Evolutionary conservation across 2,888 invertebrate genomes (phyloP), one percentile per base, ranked within the genome.

Genomic region (Panzeria rudis): DNA sequence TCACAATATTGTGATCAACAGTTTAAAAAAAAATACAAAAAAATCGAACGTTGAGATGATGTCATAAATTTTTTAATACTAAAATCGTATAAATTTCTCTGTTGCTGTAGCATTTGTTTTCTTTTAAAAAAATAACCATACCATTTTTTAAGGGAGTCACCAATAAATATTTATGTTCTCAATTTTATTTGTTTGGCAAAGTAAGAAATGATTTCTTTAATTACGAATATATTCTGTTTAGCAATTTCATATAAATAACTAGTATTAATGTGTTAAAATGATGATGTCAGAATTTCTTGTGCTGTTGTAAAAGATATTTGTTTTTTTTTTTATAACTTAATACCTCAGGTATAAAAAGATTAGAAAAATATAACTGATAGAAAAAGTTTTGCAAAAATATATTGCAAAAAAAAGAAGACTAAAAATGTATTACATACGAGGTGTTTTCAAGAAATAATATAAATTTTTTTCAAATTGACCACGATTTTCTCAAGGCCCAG

Each of bases 211-310:
- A 54, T 71, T 72, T 66, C 20, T 71, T 68, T 64, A n/a, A 29
- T 7, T 20, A 23, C 20, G 20, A 47, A 15, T 15, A 4, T 13
- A 41, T 41, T 41, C 41, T 54, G 25, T 20, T 23, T 54, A 52
- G 8, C 23, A 23, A 52, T 23, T 47, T 52, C 23, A 23, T 17
- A 25, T 25, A 25, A 69, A 8, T 69, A 17, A 47, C 44, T 1
- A 44, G 0, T 13, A 13, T 35, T 25, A 25, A 8, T 56, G 20
- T 13, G 15, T 54, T 20, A 25, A 17, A 52, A 79, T 72, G 72
- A 84, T 86, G 84, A 87, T 87, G 86, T 86, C 87, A 87, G 86
- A 69, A 83, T 76, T 78, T 79, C 47, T 20, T 54, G 8, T 50
- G 8, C 17, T 50, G 50, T 6, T 15, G 13, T 50, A 23, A 23